phyloP scores from a whole-genome alignment of 1,140 invertebrate species.

The Bacillus rossius region DNA sequence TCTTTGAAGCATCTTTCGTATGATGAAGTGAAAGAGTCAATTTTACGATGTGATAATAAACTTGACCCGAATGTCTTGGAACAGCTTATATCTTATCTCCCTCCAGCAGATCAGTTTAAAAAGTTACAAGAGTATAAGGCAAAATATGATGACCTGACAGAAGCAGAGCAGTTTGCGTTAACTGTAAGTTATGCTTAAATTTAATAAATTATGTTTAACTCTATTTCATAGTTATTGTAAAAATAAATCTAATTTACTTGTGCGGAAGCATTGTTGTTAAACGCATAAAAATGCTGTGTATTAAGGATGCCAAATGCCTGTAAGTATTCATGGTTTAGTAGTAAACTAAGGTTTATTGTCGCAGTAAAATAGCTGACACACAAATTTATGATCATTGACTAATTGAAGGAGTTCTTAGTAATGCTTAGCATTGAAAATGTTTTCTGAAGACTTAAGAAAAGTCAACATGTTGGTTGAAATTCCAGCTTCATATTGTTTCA shows the following conservation, averaged over 20 bases:
- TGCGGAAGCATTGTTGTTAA: neutral
- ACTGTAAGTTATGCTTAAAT: constrained; percentile 60
- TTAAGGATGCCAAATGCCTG: too few species aligned
- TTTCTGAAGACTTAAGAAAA: too few species aligned
- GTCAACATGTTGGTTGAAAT: too few species aligned
- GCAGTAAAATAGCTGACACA: too few species aligned
- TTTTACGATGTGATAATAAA: constrained; percentile 80
- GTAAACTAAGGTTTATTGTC: too few species aligned
- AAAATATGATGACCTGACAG: constrained; percentile 75
- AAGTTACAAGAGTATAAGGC: constrained; percentile 73
- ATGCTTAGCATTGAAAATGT: too few species aligned
- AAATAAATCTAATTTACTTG: neutral
- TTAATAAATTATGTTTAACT: neutral
- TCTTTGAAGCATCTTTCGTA: constrained; percentile 87
- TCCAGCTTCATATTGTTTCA: too few species aligned
- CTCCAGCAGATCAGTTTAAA: constrained; percentile 81
- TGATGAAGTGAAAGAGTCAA: constrained; percentile 75
- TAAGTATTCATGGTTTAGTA: too few species aligned
- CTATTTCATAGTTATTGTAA: too few species aligned
- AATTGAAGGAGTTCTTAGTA: neutral
- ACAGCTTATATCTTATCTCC: constrained; percentile 82
- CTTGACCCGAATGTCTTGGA: constrained; percentile 76
- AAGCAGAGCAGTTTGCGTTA: constrained; percentile 92
- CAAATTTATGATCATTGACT: too few species aligned
- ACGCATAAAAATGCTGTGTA: neutral